Base-by-base conservation (phyloP, 2,797 vertebrate genomes). In the Clarias fuscus region DNA sequence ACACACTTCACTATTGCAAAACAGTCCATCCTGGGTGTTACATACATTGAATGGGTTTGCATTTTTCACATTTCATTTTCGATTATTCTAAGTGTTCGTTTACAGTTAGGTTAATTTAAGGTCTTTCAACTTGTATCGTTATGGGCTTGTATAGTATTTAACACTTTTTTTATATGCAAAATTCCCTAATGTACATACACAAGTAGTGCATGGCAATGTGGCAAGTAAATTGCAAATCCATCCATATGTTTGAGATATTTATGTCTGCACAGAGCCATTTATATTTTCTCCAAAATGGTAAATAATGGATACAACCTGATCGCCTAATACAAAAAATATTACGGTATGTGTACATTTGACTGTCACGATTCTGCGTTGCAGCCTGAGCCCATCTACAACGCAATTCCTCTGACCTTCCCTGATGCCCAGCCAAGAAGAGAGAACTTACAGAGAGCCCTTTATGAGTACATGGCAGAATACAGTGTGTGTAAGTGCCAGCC, bases 401-500 rank as follows among this genome's bases (percentile, higher is more conserved):
- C 98, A 33, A 89, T 99, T 85, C 98, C 98, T 18, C 10, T 95
- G 87, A 92, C 90, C 2, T 92, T 96, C n/a, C 93, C 92, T 5
- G 88, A 94, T 0, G 93, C 95, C 0, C 92, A 94, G 61, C 3
- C 43, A 82, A 96, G 95, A 92, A 95, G 93, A 85, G 76, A 91
- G 78, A 97, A 98, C 91, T 84, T 99, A 85, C 95, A 94, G 91
- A 93, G 33, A 90, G 97, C 96, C 64, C 90, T 93, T 27, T 84
- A 90, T 3, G 97, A 98, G 7, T 99, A 98, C 20, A 56, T 96
- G 24, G 91, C 93, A 0, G 97, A 99, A 90, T 97, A 97, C 82
- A 97, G 83, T 22, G 67, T 91, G 56, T 96, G 94, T 89, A 99
- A 98, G 92, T 99, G 97, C 83, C 89, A 92, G n/a, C 96, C 96